Conservation (phyloP, 2,797 vertebrate species). For the Pangasius mekongensis region DNA sequence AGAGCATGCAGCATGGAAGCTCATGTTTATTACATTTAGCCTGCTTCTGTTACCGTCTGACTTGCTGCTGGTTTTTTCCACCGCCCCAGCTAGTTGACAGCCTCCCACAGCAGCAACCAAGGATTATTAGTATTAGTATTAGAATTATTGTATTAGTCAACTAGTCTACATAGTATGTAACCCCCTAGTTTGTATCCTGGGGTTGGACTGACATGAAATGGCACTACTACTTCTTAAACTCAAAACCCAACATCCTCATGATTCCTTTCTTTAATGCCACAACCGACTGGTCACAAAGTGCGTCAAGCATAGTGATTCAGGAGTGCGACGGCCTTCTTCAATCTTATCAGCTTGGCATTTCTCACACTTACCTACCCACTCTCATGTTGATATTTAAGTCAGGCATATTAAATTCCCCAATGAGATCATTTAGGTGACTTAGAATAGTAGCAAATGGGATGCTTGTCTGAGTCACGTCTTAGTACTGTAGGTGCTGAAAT, state of each 20-base stretch:
- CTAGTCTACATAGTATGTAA: not conserved
- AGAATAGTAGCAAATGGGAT: constrained; percentile 22
- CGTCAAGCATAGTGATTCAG: not conserved
- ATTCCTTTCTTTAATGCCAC: not conserved
- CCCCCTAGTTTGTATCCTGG: not conserved
- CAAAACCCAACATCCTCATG: not conserved
- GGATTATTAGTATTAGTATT: not conserved
- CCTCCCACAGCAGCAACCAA: not conserved
- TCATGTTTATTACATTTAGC: not conserved
- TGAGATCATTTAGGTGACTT: constrained; percentile 30
- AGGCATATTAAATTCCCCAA: constrained; percentile 20
- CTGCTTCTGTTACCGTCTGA: not conserved
- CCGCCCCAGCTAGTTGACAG: not conserved
- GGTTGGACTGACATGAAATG: not conserved
- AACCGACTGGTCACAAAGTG: not conserved
- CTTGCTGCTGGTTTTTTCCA: not conserved
- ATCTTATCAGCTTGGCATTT: constrained; percentile 21
- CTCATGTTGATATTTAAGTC: constrained; percentile 44
- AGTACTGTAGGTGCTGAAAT: constrained; percentile 5
- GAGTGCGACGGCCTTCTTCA: constrained; percentile 16
- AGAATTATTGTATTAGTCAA: not conserved
- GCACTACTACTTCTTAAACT: not conserved
- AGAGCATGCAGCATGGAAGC: not conserved
- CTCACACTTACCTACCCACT: constrained; percentile 12
- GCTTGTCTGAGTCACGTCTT: constrained; percentile 19